Conservation (phyloP, 92 coral and sea anemone genomes). For the Scolanthus callimorphus region DNA sequence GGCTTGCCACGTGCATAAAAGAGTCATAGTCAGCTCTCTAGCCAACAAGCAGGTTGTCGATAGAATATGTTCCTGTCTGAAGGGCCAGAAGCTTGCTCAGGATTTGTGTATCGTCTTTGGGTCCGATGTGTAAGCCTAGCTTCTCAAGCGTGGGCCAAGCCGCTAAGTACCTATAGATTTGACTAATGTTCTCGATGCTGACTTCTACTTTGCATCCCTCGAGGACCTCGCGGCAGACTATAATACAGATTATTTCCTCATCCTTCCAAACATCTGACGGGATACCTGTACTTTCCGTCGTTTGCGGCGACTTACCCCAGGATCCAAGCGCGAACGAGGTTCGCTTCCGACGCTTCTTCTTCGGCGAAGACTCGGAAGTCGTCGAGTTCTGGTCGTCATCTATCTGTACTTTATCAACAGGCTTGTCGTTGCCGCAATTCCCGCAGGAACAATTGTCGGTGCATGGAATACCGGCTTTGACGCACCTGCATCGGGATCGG, state of each 20-base stretch:
- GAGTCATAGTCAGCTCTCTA: neutral
- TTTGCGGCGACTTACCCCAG: neutral
- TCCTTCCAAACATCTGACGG: slow-evolving; percentile 15
- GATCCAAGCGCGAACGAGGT: slow-evolving; percentile 2
- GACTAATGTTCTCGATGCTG: slow-evolving; percentile 24
- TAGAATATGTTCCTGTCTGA: slow-evolving; percentile 3
- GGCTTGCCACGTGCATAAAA: neutral
- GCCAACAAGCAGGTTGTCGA: neutral
- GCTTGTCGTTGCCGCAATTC: slow-evolving; percentile 28
- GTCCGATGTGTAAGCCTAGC: slow-evolving; percentile 14
- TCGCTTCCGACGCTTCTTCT: slow-evolving; percentile 14
- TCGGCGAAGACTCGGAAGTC: slow-evolving; percentile 6
- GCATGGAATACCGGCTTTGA: slow-evolving; percentile 25
- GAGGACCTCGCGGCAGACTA: slow-evolving; percentile 34
- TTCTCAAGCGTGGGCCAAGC: slow-evolving; percentile 11
- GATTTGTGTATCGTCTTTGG: slow-evolving; percentile 13
- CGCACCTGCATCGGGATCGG: slow-evolving; percentile 12
- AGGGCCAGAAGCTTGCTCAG: slow-evolving; percentile 12
- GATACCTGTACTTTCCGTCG: neutral
- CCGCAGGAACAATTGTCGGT: slow-evolving; percentile 16
- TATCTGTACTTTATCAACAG: slow-evolving; percentile 4
- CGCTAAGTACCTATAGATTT: slow-evolving; percentile 24
- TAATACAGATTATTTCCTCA: slow-evolving; percentile 27
- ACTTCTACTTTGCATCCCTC: slow-evolving; percentile 33
- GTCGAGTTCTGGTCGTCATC: neutral